phyloP scores from a whole-genome alignment of 1,140 invertebrate genomes.

The Pygmarrhopalites habei region DNA sequence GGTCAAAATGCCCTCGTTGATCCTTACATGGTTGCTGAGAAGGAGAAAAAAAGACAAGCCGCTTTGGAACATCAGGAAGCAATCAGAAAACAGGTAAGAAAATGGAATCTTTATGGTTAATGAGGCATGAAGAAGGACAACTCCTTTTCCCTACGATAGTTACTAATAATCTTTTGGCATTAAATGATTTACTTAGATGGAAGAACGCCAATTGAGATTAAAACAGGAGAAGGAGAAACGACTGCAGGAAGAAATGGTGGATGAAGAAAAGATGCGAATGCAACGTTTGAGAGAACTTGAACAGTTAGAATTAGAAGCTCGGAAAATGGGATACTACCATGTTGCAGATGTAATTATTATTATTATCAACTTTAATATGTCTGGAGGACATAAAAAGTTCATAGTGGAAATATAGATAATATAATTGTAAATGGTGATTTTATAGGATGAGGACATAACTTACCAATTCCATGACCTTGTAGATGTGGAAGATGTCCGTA shows the following conservation, averaged over 20 bases:
- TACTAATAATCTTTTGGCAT: no score
- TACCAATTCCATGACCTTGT: no score
- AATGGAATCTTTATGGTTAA: background rate
- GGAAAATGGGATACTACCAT: conserved; percentile 39
- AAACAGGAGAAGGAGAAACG: conserved; percentile 57
- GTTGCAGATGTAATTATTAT: no score
- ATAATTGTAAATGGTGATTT: no score
- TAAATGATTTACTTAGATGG: no score
- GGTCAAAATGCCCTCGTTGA: conserved; percentile 66
- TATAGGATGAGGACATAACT: background rate
- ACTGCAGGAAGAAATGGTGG: conserved; percentile 56
- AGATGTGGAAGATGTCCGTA: background rate
- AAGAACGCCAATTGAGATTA: conserved; percentile 57
- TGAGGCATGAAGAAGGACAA: no score
- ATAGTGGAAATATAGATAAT: no score
- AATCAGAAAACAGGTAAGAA: conserved; percentile 56
- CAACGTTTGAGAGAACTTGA: conserved; percentile 58
- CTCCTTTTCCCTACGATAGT: no score
- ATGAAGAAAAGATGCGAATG: conserved; percentile 58
- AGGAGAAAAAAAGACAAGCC: conserved; percentile 59
- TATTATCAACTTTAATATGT: no score
- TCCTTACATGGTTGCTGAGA: conserved; percentile 56
- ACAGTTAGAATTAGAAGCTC: conserved; percentile 47
- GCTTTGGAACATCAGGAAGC: conserved; percentile 63
- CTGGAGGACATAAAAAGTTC: no score